Base-by-base conservation (phyloP, 2,888 invertebrate genomes). In the Caenorhabditis sp. region DNA sequence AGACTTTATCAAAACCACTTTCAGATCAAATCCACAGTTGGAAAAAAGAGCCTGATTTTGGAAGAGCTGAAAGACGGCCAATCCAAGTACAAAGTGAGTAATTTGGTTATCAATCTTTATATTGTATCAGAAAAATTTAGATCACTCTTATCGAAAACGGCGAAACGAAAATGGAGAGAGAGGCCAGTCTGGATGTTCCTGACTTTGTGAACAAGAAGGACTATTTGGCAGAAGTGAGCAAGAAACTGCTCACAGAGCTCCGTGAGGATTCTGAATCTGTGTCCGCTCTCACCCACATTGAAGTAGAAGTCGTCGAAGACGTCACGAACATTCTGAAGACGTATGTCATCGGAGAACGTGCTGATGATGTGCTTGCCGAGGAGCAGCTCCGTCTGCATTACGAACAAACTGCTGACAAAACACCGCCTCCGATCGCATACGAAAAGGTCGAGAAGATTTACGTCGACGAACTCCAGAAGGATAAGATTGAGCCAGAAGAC, bases 271-370 rank as follows among this genome's bases (percentile, higher is more conserved):
- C 80, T 11, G 87, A 87, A 30, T 76, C 80, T 7, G 75, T 86
- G 8, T 83, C 84, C 11, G 87, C 88, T 13, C 63, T 84, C 53
- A 88, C 88, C 24, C 84, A 86, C 45, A 86, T 88, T 45, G 88
- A 88, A 61, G 74, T 80, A 8, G 88, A 88, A 65, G 78, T 86
- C 5, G 77, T 88, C 48, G 88, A 88, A 72, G 86, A 88, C 45
- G 86, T 88, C 22, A 86, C 87, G 3, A 88, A 88, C 59, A 85
- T 88, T 66, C 80, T 87, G 62, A 88, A 88, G 74, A 88, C 88
- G 6, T 88, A 88, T 73, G 83, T 87, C 24, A 86, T 88, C 37
- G 88, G 88, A 55, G 83, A 85, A 70, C 63, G 81, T n/a, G 86
- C 85, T 26, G 86, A 83, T 22, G 82, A 83, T 61, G 80, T 78